Conservation (phyloP, 2,888 invertebrate genomes). For the Rhopalosiphum nymphaeae region DNA sequence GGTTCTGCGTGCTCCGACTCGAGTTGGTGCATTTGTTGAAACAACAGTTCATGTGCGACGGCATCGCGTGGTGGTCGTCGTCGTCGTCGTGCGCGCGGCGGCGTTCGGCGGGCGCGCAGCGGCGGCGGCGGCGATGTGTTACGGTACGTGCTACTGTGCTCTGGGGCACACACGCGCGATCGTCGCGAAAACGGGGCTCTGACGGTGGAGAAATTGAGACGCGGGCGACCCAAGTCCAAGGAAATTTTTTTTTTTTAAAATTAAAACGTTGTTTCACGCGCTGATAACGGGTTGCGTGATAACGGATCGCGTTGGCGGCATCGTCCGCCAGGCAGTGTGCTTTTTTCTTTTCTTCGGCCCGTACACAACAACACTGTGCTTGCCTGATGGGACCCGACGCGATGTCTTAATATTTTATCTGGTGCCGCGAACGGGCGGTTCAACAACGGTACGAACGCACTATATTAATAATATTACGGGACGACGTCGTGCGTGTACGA, state of each 20-base stretch:
- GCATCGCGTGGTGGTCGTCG: constrained; percentile 48
- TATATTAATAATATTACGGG: background rate
- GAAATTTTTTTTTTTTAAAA: constrained; percentile 50
- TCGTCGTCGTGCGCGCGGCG: background rate
- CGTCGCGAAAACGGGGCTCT: background rate
- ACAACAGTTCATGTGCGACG: constrained; percentile 64
- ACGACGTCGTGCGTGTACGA: background rate
- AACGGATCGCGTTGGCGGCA: constrained; percentile 63
- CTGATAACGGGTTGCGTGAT: constrained; percentile 62
- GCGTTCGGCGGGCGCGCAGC: constrained; percentile 21
- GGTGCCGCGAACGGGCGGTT: background rate
- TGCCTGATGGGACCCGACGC: background rate
- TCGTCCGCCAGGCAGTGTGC: constrained; percentile 57
- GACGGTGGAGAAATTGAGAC: background rate
- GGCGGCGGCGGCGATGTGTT: background rate
- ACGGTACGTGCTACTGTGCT: background rate
- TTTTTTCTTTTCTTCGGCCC: background rate
- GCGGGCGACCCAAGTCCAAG: constrained; percentile 6
- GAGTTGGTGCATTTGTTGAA: constrained; percentile 63
- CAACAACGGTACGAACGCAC: background rate
- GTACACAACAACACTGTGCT: background rate
- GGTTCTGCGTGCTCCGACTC: constrained; percentile 61
- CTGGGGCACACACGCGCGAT: background rate
- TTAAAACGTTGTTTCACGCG: constrained; percentile 61
- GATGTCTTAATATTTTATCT: background rate